Percentiles rank a stretch among this genome's conserved stretches.
These are phyloP conservation scores for Eupithecia tripunctaria DNA, from an alignment of 2,888 invertebrate genomes.

Conservation along the genomic window DNA sequence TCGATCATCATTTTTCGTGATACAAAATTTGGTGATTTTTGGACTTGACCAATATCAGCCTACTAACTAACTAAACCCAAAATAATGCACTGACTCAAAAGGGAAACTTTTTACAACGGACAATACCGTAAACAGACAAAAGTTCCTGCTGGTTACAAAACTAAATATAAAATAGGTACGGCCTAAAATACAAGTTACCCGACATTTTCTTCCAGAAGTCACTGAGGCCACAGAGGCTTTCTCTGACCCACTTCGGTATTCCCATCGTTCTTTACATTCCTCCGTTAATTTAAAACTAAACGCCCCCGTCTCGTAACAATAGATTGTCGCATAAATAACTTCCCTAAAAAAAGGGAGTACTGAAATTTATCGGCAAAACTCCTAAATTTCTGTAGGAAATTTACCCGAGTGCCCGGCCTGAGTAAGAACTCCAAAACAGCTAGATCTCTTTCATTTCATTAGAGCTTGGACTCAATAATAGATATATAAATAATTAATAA, in stretches of 20 bases:
- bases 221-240: constrained; percentile 31
- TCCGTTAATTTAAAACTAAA: constrained; percentile 79
- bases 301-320: constrained; percentile 59
- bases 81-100: too few relatives aligned
- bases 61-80: too few relatives aligned
- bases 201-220: constrained; percentile 5
- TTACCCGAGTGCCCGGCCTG: constrained; percentile 34
- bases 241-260: constrained; percentile 38
- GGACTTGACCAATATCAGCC: too few relatives aligned
- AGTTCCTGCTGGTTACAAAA: neutral
- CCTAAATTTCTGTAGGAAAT: constrained; percentile 42
- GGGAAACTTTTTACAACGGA: too few relatives aligned
- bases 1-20: too few relatives aligned
- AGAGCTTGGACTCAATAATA: neutral
- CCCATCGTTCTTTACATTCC: constrained; percentile 66
- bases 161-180: neutral
- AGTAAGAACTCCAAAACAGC: neutral
- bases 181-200: neutral
- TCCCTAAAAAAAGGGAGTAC: constrained; percentile 59
- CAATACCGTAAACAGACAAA: neutral
- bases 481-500: neutral
- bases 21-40: too few relatives aligned
- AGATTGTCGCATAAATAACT: constrained; percentile 78
- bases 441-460: neutral
- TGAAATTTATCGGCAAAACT: constrained; percentile 56